Base-by-base conservation (phyloP, 2,113 vertebrate genomes). In the Morone saxatilis region DNA sequence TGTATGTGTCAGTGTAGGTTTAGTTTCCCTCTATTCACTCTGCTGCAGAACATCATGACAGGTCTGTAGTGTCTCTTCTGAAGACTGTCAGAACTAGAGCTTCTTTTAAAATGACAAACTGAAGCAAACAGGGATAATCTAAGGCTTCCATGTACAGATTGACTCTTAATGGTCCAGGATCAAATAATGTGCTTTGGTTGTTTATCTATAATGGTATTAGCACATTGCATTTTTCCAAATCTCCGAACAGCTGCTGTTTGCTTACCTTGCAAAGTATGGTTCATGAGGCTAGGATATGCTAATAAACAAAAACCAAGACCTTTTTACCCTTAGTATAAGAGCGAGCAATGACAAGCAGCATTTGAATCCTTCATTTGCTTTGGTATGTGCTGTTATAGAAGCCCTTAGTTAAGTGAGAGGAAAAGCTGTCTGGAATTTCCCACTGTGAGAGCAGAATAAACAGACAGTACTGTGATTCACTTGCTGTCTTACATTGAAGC, bases 361-460 rank as follows among this genome's bases (percentile, higher is more conserved):
- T 79, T 65, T 2, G 1, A 71, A 63, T 20, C 13, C 40, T 50
- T 47, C 0, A 1, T 62, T 57, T 80, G 41, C 70, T 47, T 76
- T 81, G 65, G 50, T 50, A 36, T 43, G 66, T 51, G 75, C 47
- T 0, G 31, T 41, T 20, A 50, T 17, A 14, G 57, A 76, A 59
- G 45, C 63, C 63, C 20, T 20, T 25, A 57, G 68, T 84, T 72
- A 87, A 85, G 61, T 47, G 48, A 80, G 51, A 80, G 72, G 61
- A 81, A 48, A 54, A 74, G 71, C 78, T 83, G 75, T 74, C 6
- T 12, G 69, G 73, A 87, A 31, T n/a, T 81, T 88, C 36, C 78
- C 67, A 73, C 51, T 31, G 86, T 71, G 70, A 84, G 38, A 68
- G 45, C 65, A 81, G 78, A 83, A 82, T 71, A 88, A 91, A 89